A percentile compares a stretch with the other conserved stretches of the same genome.
Evolutionary conservation across 2,797 vertebrate genomes (phyloP).

Genomic region (Triplophysa yarkandensis): DNA sequence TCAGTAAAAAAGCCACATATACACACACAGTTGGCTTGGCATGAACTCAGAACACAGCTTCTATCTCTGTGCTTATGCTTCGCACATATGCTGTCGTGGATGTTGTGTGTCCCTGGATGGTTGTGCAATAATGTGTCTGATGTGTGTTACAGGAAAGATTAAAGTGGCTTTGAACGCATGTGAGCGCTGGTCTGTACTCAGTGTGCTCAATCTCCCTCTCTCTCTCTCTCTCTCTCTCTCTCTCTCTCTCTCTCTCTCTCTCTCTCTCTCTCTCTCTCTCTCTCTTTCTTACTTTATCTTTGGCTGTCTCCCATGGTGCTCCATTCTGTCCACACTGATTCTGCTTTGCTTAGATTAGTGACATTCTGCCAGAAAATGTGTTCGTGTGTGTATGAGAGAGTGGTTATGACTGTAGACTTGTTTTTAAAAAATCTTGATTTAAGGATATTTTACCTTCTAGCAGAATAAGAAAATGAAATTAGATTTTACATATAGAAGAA

Average conservation of each 20-base stretch:
- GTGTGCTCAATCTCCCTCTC: constrained; percentile 24
- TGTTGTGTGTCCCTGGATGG: constrained; percentile 3
- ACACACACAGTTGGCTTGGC: background rate
- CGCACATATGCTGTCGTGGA: background rate
- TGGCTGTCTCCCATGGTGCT: constrained; percentile 21
- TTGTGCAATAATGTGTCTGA: constrained; percentile 28
- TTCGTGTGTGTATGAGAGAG: constrained; percentile 7
- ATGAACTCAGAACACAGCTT: background rate
- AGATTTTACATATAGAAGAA: too few relatives aligned
- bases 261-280: constrained; percentile 20
- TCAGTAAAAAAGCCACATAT: background rate
- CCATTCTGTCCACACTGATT: constrained; percentile 26
- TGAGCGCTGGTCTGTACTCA: constrained; percentile 13
- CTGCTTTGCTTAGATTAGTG: constrained; percentile 47
- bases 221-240: constrained; percentile 13
- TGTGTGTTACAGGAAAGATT: constrained; percentile 25
- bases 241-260: constrained; percentile 31
- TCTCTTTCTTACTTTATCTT: constrained; percentile 23
- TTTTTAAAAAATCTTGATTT: background rate
- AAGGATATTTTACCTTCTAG: background rate
- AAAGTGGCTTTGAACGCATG: constrained; percentile 28
- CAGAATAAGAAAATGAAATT: too few relatives aligned
- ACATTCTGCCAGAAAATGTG: constrained; percentile 22
- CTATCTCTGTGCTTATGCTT: background rate
- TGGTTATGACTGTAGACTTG: background rate